These are phyloP conservation scores for Neogobius melanostomus DNA, from an alignment of 2,113 vertebrate genomes.

Conservation along the genomic window DNA sequence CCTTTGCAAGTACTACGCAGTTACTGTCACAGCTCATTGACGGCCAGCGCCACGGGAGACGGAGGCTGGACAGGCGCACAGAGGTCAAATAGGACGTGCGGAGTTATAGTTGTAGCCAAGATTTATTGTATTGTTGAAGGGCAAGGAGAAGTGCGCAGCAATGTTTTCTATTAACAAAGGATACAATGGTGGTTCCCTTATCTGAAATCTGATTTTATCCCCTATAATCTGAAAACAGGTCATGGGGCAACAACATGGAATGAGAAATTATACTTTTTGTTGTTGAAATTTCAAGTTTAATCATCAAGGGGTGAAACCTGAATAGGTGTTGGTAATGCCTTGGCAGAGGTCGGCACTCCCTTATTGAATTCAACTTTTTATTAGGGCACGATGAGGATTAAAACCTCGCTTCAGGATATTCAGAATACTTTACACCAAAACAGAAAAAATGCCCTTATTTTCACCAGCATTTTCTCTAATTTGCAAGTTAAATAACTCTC, in stretches of 20 bases:
- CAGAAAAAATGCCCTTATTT: neutral
- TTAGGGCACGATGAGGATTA: neutral
- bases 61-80: conserved; percentile 14
- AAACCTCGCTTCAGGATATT: neutral
- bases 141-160: neutral
- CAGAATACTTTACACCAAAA: neutral
- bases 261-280: too few species aligned
- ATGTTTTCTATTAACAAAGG: too few species aligned
- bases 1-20: conserved; percentile 43
- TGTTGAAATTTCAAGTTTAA: too few species aligned
- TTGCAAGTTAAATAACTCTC: conserved; percentile 1
- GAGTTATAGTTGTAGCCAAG: conserved; percentile 1
- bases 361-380: neutral
- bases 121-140: neutral
- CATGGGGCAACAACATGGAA: too few species aligned
- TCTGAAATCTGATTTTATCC: too few species aligned
- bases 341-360: neutral
- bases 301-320: too few species aligned
- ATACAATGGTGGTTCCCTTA: too few species aligned
- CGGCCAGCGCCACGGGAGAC: conserved; percentile 31
- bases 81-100: conserved; percentile 22
- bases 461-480: conserved; percentile 2
- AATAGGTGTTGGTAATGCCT: neutral
- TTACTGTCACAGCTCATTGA: conserved; percentile 52
- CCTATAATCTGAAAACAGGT: too few species aligned